A percentile compares a stretch with the other conserved stretches of the same genome.
phyloP scores from a whole-genome alignment of 2,113 vertebrate genomes.

The Chrysochloris asiatica region DNA sequence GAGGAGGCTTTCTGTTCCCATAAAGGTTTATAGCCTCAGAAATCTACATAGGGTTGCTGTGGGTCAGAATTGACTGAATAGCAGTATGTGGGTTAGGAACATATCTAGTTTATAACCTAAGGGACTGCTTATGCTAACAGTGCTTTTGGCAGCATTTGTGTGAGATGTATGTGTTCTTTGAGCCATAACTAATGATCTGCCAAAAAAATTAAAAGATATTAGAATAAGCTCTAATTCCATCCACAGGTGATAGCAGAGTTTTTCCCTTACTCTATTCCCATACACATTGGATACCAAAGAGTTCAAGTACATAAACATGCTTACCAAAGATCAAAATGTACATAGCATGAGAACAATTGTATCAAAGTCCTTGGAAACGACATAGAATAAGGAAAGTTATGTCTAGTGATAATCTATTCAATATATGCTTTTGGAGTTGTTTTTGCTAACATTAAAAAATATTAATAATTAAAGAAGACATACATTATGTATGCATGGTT shows the following conservation, averaged over 20 bases:
- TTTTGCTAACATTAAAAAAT: not conserved
- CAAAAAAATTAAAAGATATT: not conserved
- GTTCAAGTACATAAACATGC: not conserved
- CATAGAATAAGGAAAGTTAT: constrained; percentile 34
- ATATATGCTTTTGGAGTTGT: constrained; percentile 22
- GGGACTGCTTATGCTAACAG: not conserved
- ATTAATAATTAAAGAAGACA: not conserved
- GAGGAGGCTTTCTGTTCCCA: too few species aligned
- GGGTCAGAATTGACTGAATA: too few species aligned
- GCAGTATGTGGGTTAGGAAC: too few species aligned
- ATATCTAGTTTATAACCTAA: too few species aligned
- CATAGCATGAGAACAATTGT: not conserved
- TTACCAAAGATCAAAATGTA: not conserved
- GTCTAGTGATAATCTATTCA: not conserved
- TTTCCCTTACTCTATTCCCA: not conserved
- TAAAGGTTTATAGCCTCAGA: too few species aligned
- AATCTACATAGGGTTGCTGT: too few species aligned
- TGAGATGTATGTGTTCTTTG: not conserved
- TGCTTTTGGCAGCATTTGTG: not conserved
- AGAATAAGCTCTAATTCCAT: not conserved
- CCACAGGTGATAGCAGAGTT: not conserved
- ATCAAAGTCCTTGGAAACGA: not conserved
- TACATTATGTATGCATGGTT: not conserved
- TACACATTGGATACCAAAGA: not conserved
- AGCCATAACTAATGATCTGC: not conserved